Evolutionary conservation across 2,113 vertebrate species (phyloP), one percentile per base, ranked within the genome.

Genomic region (Calyptomena viridis): DNA sequence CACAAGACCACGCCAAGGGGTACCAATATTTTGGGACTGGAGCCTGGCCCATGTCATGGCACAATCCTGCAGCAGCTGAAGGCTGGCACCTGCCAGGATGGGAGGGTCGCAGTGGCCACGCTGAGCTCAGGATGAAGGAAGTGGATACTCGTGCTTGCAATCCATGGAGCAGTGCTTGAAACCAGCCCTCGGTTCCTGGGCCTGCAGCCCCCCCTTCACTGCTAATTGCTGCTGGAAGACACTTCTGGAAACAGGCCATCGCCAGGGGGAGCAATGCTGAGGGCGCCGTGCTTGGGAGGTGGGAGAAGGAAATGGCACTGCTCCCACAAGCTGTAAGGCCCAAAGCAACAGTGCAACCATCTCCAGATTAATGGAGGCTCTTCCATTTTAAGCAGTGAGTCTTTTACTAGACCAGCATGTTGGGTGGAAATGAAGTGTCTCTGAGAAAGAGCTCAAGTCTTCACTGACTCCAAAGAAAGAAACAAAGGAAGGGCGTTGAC

Each of bases 401-500:
- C 21, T 55, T 50, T 64, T 44, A 7, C 35, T 14, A 24, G 35
- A 39, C 16, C 27, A 27, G 27, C 6, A 4, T 5, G 3, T 4
- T 64, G 33, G 47, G 44, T 42, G 31, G 56, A 75, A 84, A 59
- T 27, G 5, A 55, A 87, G n/a, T 14, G 17, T 7, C 56, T 40
- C n/a, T 53, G 77, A 25, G 52, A 37, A 76, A 52, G 24, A 56
- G 71, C 37, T 62, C 49, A 42, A 84, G 21, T 47, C 69, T 89
- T 50, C 68, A 14, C 40, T 12, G 50, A 13, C 39, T 58, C 50
- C 56, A 68, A 72, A 82, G 63, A 7, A 59, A 67, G 52, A 75
- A 81, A 15, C 20, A 30, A 49, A 81, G 44, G 40, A 71, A 1
- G 3, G 52, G 44, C 49, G 37, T 0, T 0, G 0, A 7, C 44